Base-by-base conservation (phyloP, 2,797 vertebrate genomes). In the Syngnathus acus region DNA sequence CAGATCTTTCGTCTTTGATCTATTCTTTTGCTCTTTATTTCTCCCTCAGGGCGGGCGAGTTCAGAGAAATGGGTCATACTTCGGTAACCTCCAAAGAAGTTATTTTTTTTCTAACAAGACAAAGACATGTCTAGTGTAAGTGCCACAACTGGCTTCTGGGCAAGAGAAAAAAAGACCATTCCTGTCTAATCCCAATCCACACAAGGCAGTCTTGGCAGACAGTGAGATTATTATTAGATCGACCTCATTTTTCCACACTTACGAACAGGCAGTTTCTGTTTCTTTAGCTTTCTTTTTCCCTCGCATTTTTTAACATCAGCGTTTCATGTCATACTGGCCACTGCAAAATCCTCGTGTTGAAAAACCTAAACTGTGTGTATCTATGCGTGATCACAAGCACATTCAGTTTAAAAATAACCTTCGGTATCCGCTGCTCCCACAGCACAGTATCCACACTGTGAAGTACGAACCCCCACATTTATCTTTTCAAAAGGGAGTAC, bases 401-500 rank as follows among this genome's bases (percentile, higher is more conserved):
- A 26, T 62, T 45, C 42, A 26, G 21, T 45, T 62, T 62, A 62
- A 62, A 62, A 62, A 62, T 45, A 62, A 62, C 40, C 60, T 21
- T 40, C 13, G 26, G 26, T 57, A 53, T 68, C 71, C 45, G 57
- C 47, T 66, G 37, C 59, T 61, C 59, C 39, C 59, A 23, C 59
- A 11, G 7, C 26, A 45, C 64, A 58, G 53, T 26, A 67, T 69
- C 66, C 64, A 72, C 50, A 51, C 48, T 65, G 70, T 17, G 17
- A 14, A 47, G 45, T 60, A 16, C 69, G 8, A 38, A 64, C 73
- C 58, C 69, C 43, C 64, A 54, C 59, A 62, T 72, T 75, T 78
- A 40, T 74, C 61, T 57, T 68, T 60, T 62, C 47, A 65, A 73
- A 82, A 72, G 65, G 70, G 38, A 26, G 68, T 76, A 70, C 69